phyloP scores from a whole-genome alignment of 2,888 invertebrate genomes.

The Tiphia femorata region DNA sequence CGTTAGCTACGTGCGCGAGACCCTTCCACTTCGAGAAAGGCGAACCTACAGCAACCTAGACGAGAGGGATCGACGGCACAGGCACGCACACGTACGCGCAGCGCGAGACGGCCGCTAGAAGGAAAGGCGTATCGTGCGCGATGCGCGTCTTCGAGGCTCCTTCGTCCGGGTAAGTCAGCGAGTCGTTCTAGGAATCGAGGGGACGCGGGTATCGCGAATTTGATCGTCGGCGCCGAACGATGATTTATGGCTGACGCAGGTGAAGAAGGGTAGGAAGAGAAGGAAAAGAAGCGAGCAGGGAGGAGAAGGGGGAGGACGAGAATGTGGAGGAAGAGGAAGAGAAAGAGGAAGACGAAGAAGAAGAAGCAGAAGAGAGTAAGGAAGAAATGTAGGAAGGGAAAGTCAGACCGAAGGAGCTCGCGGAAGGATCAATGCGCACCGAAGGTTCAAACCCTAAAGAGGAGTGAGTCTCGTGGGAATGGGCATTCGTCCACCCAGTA shows the following conservation, averaged over 20 bases:
- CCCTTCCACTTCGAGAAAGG: constrained; percentile 21
- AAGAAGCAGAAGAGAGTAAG: no score
- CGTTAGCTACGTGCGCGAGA: constrained; percentile 48
- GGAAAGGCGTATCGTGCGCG: constrained; percentile 26
- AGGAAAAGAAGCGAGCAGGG: neutral
- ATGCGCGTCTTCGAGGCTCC: constrained; percentile 17
- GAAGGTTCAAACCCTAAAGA: neutral
- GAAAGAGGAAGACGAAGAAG: constrained; percentile 1
- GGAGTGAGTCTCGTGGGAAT: constrained; percentile 23
- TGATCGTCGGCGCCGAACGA: constrained; percentile 54
- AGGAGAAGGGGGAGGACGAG: neutral
- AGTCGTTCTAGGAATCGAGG: constrained; percentile 55
- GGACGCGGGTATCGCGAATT: constrained; percentile 52
- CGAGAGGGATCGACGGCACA: constrained; percentile 7
- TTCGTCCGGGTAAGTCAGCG: constrained; percentile 16
- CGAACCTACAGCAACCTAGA: constrained; percentile 34
- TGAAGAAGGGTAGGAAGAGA: neutral
- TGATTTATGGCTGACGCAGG: constrained; percentile 48
- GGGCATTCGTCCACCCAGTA: no score
- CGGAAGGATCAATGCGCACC: neutral
- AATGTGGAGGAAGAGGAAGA: no score
- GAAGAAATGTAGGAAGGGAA: constrained; percentile 12
- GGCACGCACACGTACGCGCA: constrained; percentile 31
- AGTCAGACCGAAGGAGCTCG: constrained; percentile 7
- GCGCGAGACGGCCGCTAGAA: constrained; percentile 4